Percentiles rank a stretch among this genome's conserved stretches.
Conservation (phyloP, 2,888 invertebrate genomes). For the Drosophila putrida region DNA sequence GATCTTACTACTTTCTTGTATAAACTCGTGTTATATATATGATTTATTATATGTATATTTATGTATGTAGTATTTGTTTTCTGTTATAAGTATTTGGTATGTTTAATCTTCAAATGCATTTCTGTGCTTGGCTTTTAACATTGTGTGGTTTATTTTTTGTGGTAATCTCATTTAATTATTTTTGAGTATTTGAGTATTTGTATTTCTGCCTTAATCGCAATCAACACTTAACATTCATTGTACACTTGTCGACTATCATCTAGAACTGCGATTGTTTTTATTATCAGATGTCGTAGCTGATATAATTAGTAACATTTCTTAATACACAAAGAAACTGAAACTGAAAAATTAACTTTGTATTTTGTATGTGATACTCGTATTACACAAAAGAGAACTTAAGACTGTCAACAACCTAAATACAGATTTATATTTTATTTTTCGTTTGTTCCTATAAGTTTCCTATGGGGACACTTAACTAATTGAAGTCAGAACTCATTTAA, state of each 20-base stretch:
- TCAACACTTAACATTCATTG: conserved; percentile 75
- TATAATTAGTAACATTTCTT: conserved; percentile 74
- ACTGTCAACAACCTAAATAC: conserved; percentile 44
- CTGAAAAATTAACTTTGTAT: conserved; percentile 51
- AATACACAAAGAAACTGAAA: conserved; percentile 68
- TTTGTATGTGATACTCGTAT: conserved; percentile 26
- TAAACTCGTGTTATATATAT: conserved; percentile 37
- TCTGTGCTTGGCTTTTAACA: conserved; percentile 64
- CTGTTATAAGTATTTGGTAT: conserved; percentile 52
- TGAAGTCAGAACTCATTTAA: conserved; percentile 27
- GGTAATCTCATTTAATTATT: conserved; percentile 29
- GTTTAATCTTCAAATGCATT: conserved; percentile 66
- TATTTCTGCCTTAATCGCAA: conserved; percentile 54
- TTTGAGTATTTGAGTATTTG: conserved; percentile 38
- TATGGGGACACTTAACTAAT: conserved; percentile 68
- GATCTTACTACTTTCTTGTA: conserved; percentile 32
- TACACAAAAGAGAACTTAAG: conserved; percentile 51
- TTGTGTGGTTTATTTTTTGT: conserved; percentile 50
- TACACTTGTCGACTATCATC: conserved; percentile 70
- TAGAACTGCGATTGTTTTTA: conserved; percentile 78
- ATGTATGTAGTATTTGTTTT: conserved; percentile 54
- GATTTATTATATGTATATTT: conserved; percentile 28
- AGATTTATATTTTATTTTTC: conserved; percentile 8
- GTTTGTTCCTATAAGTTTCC: conserved; percentile 24
- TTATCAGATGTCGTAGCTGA: conserved; percentile 85